A percentile compares a stretch with the other conserved stretches of the same genome.
Evolutionary conservation across 30 jellyfish, hydroid and myxozoan genomes (phyloP).

Genomic region (Chrysaora quinquecirrha): DNA sequence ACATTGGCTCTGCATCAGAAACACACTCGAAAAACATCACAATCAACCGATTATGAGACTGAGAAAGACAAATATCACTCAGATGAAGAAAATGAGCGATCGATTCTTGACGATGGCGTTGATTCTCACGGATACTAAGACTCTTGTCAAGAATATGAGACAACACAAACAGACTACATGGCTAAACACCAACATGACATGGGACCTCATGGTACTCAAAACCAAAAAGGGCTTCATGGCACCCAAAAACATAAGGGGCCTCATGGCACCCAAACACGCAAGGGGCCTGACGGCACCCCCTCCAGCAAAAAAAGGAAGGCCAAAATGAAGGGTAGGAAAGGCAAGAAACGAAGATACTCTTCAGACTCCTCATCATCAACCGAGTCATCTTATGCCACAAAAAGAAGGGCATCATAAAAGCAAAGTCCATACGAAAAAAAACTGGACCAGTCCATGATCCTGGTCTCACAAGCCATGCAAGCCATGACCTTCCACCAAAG

Average conservation of each 20-base stretch:
- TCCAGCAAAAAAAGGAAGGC: not conserved
- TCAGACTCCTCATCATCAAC: not conserved
- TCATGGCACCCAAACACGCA: not conserved
- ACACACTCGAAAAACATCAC: not conserved
- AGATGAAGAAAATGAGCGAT: not conserved
- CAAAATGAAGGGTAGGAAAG: not conserved
- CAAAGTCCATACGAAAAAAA: too few relatives aligned
- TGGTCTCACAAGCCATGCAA: not conserved
- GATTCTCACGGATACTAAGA: not conserved
- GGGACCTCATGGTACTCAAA: too few relatives aligned
- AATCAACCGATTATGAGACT: not conserved
- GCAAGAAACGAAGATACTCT: not conserved
- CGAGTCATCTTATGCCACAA: not conserved
- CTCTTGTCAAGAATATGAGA: not conserved
- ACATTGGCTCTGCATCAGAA: not conserved
- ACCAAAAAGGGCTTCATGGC: too few relatives aligned
- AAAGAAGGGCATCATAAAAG: too few relatives aligned
- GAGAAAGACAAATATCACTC: not conserved
- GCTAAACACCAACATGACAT: too few relatives aligned
- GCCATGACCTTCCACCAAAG: not conserved
- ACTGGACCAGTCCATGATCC: not conserved
- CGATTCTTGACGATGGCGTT: not conserved
- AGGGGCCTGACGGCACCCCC: not conserved
- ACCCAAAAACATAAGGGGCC: not conserved
- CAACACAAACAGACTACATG: too few relatives aligned